Percentiles rank a stretch among this genome's conserved stretches.
These are phyloP conservation scores for Lagocephalus sceleratus DNA, from an alignment of 2,797 vertebrate species.

Conservation along the genomic window DNA sequence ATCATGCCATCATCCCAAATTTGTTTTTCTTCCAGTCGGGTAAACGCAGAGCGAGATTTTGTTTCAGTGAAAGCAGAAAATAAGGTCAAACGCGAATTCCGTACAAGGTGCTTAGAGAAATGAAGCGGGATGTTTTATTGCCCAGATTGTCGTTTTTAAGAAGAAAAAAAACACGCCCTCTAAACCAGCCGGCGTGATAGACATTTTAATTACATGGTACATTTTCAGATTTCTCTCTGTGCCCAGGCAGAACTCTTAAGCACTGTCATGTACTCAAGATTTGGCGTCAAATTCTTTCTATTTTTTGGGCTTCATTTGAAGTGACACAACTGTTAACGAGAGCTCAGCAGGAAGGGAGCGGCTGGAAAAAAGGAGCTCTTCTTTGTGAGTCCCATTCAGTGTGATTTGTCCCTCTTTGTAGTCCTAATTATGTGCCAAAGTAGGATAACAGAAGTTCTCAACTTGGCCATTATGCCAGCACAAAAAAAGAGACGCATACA, in stretches of 20 bases:
- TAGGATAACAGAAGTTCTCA: constrained; percentile 99
- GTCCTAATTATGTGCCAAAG: constrained; percentile 99
- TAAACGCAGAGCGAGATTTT: constrained; percentile 68
- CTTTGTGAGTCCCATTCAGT: constrained; percentile 98
- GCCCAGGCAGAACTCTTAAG: constrained; percentile 68
- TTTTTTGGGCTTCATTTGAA: constrained; percentile 64
- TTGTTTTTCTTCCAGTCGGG: constrained; percentile 44
- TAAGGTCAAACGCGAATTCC: constrained; percentile 67
- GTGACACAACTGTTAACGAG: constrained; percentile 80
- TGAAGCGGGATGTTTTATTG: constrained; percentile 74
- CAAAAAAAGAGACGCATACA: constrained; percentile 99
- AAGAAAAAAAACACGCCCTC: constrained; percentile 64
- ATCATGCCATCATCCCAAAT: constrained; percentile 11
- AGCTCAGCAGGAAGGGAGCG: constrained; percentile 77
- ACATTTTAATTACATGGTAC: constrained; percentile 84
- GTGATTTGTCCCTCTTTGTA: constrained; percentile 99
- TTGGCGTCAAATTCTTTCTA: constrained; percentile 62
- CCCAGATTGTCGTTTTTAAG: constrained; percentile 76
- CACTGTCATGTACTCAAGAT: constrained; percentile 62
- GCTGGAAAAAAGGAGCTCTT: constrained; percentile 85
- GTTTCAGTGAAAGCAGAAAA: constrained; percentile 61
- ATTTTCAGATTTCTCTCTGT: constrained; percentile 75
- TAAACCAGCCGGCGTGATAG: constrained; percentile 77
- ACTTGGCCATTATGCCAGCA: constrained; percentile 99
- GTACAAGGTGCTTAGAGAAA: constrained; percentile 73